Base-by-base conservation (phyloP, 2,797 vertebrate species). In the Poeciliopsis gracilis region DNA sequence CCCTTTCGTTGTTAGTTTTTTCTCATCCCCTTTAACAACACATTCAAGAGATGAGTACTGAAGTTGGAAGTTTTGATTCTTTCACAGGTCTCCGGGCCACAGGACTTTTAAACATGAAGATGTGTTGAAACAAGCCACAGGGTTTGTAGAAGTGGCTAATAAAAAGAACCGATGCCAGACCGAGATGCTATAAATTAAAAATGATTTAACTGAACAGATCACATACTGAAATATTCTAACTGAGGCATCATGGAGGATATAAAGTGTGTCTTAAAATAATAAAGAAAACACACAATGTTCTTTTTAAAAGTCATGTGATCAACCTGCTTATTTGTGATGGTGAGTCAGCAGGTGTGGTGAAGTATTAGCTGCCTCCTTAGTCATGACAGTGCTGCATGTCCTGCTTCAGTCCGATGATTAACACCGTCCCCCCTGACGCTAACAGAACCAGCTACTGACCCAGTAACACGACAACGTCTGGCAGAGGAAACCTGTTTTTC, bases 261-360 rank as follows among this genome's bases (percentile, higher is more conserved):
- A 15, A 15, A 75, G 23, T 61, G 41, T 43, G 55, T 61, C 36
- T 81, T 59, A 89, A 86, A 77, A 45, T 36, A 79, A 5, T 25
- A 47, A 30, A 30, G 16, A 28, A 13, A 72, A 46, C 43, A 61
- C 25, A 49, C 53, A 2, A 81, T 41, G 8, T 38, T 25, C 38
- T 30, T 46, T 28, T 41, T 73, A 83, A 59, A 83, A 79, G 79
- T 89, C 83, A 82, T 81, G 82, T 84, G 91, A 92, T 88, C 84
- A 90, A 86, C 75, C 72, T 78, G 75, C 70, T 78, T 83, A 75
- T 79, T 77, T 90, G 83, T 90, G 84, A 91, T 76, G 72, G 70
- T 93, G 90, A 93, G 87, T 94, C 93, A 94, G 89, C 87, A 61
- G 73, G 71, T 80, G 53, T 49, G 83, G 77, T 75, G 75, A 82